Conservation (phyloP, 2,888 invertebrate genomes). For the Lissocephala sabroskyi region DNA sequence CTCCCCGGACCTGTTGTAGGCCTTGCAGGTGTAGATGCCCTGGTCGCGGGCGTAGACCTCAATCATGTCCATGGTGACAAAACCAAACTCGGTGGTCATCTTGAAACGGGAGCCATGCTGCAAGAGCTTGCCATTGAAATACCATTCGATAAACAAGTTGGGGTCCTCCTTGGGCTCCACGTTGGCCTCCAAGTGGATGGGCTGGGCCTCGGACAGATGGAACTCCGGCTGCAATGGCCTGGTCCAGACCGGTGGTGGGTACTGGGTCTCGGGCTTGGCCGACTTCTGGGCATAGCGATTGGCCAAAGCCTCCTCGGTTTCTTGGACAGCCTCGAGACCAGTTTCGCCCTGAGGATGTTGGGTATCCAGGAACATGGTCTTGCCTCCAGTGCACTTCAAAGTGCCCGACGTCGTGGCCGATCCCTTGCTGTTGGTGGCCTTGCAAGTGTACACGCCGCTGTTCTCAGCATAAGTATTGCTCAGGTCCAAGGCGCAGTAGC, state of each 20-base stretch:
- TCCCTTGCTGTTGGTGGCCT: constrained; percentile 90
- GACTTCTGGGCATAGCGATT: constrained; percentile 81
- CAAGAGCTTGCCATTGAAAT: constrained; percentile 90
- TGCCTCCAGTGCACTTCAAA: constrained; percentile 85
- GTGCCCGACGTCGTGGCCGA: constrained; percentile 93
- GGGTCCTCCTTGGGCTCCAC: constrained; percentile 96
- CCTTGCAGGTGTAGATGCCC: constrained; percentile 94
- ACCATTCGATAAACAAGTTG: constrained; percentile 93
- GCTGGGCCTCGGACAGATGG: constrained; percentile 85
- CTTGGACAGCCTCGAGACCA: constrained; percentile 90
- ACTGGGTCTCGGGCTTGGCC: constrained; percentile 82
- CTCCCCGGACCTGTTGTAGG: constrained; percentile 89
- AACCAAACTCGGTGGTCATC: constrained; percentile 95
- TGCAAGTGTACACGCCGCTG: constrained; percentile 92
- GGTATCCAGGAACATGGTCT: constrained; percentile 87
- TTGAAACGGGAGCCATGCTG: constrained; percentile 93
- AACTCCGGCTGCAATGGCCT: constrained; percentile 87
- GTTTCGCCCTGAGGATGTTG: constrained; percentile 96
- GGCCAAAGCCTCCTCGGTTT: constrained; percentile 87
- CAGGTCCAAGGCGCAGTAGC: constrained; percentile 93
- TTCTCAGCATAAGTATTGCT: constrained; percentile 91
- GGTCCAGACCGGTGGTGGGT: constrained; percentile 89
- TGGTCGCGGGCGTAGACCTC: constrained; percentile 95
- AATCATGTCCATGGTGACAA: constrained; percentile 92
- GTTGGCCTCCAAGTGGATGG: constrained; percentile 93